Conservation (phyloP, 2,113 vertebrate genomes). For the Neoarius graeffei region DNA sequence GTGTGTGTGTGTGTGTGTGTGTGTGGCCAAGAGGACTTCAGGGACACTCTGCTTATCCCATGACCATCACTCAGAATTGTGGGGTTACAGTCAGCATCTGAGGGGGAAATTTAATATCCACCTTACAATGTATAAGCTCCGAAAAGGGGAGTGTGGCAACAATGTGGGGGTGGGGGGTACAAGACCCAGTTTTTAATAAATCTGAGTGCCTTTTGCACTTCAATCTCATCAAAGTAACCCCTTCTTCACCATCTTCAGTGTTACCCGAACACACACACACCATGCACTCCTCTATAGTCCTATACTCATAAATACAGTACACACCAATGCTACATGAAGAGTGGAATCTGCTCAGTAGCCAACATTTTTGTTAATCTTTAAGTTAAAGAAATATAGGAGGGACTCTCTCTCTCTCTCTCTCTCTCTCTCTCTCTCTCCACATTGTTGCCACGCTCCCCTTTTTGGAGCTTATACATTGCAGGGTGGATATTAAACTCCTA, state of each 20-base stretch:
- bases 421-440: too few relatives aligned
- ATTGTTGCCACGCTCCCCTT: too few relatives aligned
- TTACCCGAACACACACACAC: constrained; percentile 30
- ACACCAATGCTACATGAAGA: constrained; percentile 31
- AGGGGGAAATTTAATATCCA: constrained; percentile 68
- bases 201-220: constrained; percentile 76
- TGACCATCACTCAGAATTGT: constrained; percentile 58
- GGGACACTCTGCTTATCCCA: constrained; percentile 65
- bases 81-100: constrained; percentile 60
- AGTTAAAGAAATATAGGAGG: too few relatives aligned
- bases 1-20: constrained; percentile 31
- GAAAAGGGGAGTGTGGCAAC: constrained; percentile 72
- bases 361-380: not conserved
- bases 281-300: constrained; percentile 45
- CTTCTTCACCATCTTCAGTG: constrained; percentile 62
- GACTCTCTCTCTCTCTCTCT: too few relatives aligned
- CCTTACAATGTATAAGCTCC: constrained; percentile 62
- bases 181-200: constrained; percentile 73
- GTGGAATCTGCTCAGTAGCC: not conserved
- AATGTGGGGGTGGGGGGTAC: constrained; percentile 57
- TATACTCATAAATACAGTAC: constrained; percentile 14
- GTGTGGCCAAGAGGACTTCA: constrained; percentile 52
- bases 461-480: too few relatives aligned
- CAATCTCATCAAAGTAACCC: constrained; percentile 69
- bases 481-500: too few relatives aligned